Evolutionary conservation across 2,797 vertebrate genomes (phyloP).

Genomic region (Lacerta agilis): DNA sequence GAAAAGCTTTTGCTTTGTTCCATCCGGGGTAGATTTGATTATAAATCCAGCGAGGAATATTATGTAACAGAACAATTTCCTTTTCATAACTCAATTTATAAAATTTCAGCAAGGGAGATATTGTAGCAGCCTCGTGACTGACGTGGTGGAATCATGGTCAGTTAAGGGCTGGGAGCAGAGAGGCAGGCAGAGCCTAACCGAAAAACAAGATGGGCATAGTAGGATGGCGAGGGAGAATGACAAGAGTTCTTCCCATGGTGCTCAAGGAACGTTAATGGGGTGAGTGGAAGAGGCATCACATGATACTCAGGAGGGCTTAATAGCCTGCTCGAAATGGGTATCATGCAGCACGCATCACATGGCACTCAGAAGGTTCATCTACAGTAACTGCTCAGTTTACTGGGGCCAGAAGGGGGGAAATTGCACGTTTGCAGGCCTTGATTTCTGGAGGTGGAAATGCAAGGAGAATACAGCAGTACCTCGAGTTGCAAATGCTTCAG

Average conservation of each 20-base stretch:
- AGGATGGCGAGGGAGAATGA: conserved; percentile 18
- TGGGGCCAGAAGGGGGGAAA: not conserved
- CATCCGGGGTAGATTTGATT: conserved; percentile 55
- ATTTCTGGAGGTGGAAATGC: not conserved
- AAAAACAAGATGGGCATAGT: not conserved
- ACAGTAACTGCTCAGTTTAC: conserved; percentile 31
- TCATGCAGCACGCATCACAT: conserved; percentile 56
- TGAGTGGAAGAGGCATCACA: conserved; percentile 48
- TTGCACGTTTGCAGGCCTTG: fast-evolving
- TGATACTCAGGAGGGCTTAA: conserved; percentile 56
- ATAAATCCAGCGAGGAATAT: conserved; percentile 44
- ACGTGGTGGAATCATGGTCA: not conserved
- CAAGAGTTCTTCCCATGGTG: conserved; percentile 12
- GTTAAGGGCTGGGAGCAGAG: not conserved
- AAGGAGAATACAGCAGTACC: not conserved
- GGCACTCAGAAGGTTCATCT: conserved; percentile 53
- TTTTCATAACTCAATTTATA: conserved; percentile 52
- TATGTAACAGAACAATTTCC: conserved; percentile 53
- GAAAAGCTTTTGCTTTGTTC: conserved; percentile 50
- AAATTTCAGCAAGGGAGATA: conserved; percentile 2
- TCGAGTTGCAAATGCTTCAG: too few relatives aligned
- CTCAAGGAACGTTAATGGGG: conserved; percentile 39
- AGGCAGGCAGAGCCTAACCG: fast-evolving
- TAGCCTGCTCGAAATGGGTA: not conserved
- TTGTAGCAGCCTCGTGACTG: not conserved